Evolutionary conservation across 2,888 invertebrate species (phyloP).

Genomic region (Drosophila vallismaia): DNA sequence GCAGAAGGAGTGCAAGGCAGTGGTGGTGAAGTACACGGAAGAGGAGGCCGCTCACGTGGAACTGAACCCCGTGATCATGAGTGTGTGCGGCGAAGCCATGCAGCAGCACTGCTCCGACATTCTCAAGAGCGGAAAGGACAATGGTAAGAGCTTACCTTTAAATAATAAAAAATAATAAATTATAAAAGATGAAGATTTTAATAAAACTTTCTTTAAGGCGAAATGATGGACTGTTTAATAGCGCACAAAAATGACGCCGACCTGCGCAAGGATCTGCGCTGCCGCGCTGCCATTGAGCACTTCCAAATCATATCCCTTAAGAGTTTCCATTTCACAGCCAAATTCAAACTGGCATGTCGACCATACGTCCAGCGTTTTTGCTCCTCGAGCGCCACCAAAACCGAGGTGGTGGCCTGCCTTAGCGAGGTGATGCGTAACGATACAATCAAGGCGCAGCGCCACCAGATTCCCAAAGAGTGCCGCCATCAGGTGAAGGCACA

Average conservation of each 20-base stretch:
- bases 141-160: conserved; percentile 84
- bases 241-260: conserved; percentile 94
- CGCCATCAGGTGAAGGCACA: conserved; percentile 95
- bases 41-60: conserved; percentile 94
- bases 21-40: conserved; percentile 93
- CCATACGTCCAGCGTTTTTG: conserved; percentile 90
- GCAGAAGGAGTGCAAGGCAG: conserved; percentile 88
- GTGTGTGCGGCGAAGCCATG: conserved; percentile 92
- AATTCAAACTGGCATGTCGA: conserved; percentile 97
- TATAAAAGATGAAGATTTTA: background rate
- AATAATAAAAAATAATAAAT: too few species aligned
- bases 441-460: conserved; percentile 90
- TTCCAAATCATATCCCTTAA: conserved; percentile 97
- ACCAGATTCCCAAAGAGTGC: conserved; percentile 93
- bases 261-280: conserved; percentile 91
- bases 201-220: conserved; percentile 84
- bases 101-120: conserved; percentile 90
- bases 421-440: conserved; percentile 96
- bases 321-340: conserved; percentile 96
- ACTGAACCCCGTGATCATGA: conserved; percentile 93
- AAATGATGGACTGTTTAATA: conserved; percentile 97
- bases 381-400: conserved; percentile 89
- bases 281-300: conserved; percentile 97
- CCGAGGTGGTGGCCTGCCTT: conserved; percentile 87
- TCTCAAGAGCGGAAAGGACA: conserved; percentile 88